phyloP scores from a whole-genome alignment of 2,113 vertebrate genomes.

The Ophiodon elongatus region DNA sequence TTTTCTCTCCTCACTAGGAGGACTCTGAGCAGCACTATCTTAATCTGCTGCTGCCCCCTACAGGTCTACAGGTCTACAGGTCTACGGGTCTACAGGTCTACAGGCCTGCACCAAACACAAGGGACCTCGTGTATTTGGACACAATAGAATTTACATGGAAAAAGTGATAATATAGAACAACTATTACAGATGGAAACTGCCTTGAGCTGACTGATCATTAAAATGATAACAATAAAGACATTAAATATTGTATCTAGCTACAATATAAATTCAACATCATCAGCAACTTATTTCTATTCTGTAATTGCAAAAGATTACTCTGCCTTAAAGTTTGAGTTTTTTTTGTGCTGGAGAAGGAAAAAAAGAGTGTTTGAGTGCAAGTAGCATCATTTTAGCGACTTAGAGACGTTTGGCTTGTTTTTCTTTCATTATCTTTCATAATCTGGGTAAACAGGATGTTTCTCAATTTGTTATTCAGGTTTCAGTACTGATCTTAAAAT shows the following conservation, averaged over 20 bases:
- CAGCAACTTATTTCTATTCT: neutral
- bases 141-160: neutral
- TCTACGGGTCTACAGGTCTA: slow-evolving; percentile 57
- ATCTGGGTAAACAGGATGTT: neutral
- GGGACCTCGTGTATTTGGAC: neutral
- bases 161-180: neutral
- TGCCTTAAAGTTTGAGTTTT: neutral
- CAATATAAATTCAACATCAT: neutral
- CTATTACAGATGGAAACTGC: neutral
- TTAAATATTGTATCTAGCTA: neutral
- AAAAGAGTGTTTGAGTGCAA: neutral
- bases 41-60: slow-evolving; percentile 72
- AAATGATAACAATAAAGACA: neutral
- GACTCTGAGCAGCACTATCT: neutral
- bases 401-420: neutral
- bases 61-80: slow-evolving; percentile 66
- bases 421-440: neutral
- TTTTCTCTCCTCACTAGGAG: neutral
- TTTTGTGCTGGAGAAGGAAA: neutral
- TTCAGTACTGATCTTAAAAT: slow-evolving; percentile 3
- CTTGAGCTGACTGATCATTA: neutral
- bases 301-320: neutral
- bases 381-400: neutral
- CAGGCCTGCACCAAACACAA: no score
- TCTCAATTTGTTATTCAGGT: neutral